Base-by-base conservation (phyloP, 2,113 vertebrate species). In the Geococcyx californianus region DNA sequence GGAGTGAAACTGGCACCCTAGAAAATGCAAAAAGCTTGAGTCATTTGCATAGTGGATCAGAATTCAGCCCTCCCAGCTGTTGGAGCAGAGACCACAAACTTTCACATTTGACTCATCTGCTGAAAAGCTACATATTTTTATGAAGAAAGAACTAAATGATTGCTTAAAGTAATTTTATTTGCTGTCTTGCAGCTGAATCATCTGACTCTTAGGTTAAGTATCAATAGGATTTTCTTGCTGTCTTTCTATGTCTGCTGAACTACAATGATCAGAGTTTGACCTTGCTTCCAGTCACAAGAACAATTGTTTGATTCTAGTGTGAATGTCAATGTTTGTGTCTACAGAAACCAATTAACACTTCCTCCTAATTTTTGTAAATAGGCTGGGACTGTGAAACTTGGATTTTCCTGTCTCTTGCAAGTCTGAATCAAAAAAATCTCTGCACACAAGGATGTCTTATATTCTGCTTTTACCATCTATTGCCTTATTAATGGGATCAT, bases 91-190 rank as follows among this genome's bases (percentile, higher is more conserved):
- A 36, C 90, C 88, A 72, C 94, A 92, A 72, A 87, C 90, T 94
- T 96, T 94, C 88, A 92, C 60, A 84, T 93, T 87, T 84, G 79
- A 96, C 73, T 96, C 85, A 96, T 94, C 83, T 96, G 34, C 69
- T 94, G 76, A 91, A 96, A 93, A 92, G 51, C 59, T 87, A 58
- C 36, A 2, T 80, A 56, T 89, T 94, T 88, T 89, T 90, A 67
- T 91, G 74, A 89, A 94, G 68, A 84, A 87, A 78, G 25, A 80
- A 20, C 45, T 74, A 85, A 62, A 81, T 81, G 31, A 87, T 95
- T 96, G n/a, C 11, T 95, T 84, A 78, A 84, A 62, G 52, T 78
- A 55, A 75, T 89, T 82, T 78, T 92, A 63, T 89, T 93, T 93
- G 74, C 49, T 91, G 84, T 89, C 49, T 87, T 92, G 73, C 25